phyloP scores from a whole-genome alignment of 2,888 invertebrate species.

The Seira sanloemensis region DNA sequence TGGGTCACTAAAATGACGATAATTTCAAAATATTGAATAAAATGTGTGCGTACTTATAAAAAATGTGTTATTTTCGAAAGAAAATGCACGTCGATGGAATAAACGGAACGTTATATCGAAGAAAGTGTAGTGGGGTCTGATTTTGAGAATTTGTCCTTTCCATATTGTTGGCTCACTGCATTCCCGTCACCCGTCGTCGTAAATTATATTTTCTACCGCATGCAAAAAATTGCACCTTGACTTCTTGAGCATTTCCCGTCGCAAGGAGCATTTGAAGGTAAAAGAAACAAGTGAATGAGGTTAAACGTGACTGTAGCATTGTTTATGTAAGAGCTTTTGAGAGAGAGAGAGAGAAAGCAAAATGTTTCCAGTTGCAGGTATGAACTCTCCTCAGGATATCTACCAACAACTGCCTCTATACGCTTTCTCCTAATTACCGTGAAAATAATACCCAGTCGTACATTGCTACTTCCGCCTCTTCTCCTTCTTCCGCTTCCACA shows the following conservation, averaged over 20 bases:
- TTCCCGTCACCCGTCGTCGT: too few relatives aligned
- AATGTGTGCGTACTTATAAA: not conserved
- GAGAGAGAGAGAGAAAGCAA: not conserved
- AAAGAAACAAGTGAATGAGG: not conserved
- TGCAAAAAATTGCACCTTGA: too few relatives aligned
- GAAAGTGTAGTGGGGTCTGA: too few relatives aligned
- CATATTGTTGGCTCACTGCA: too few relatives aligned
- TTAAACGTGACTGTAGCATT: not conserved
- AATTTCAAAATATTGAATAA: not conserved
- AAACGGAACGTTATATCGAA: too few relatives aligned
- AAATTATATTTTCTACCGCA: too few relatives aligned
- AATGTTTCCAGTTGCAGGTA: not conserved
- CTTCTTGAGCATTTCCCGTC: not conserved
- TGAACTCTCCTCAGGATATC: not conserved
- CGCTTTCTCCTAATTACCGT: not conserved
- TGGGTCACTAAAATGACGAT: not conserved
- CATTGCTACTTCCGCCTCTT: not conserved
- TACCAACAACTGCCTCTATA: too few relatives aligned
- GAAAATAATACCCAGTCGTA: not conserved
- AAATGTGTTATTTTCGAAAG: not conserved
- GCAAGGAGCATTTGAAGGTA: not conserved
- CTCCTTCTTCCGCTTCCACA: not conserved
- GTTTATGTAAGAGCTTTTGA: not conserved
- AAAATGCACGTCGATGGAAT: not conserved
- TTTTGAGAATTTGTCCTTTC: too few relatives aligned